Evolutionary conservation across 2,888 invertebrate species (phyloP), one percentile per base, ranked within the genome.

Genomic region (Hydriomena furcata): DNA sequence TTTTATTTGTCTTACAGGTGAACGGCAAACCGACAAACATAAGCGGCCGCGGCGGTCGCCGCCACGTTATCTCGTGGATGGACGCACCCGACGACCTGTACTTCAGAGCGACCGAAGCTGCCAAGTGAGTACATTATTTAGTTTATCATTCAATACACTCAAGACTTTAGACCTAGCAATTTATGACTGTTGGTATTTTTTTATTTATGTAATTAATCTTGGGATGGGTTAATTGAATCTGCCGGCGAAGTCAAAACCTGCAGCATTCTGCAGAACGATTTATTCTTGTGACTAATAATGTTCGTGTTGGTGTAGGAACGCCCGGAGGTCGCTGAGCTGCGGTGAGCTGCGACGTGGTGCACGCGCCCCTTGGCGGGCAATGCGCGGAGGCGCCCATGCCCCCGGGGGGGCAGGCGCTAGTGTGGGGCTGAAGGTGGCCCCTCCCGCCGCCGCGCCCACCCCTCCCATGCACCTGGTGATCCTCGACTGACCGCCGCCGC

Each of bases 61-160:
- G 98, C 76, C 97, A 97, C 89, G 97, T 98, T 70, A 97, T 98
- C 80, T 98, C 97, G 76, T 98, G 98, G 98, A 97, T 98, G 95
- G 98, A 99, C 86, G 98, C 98, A 49, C 98, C 98, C 12, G 98
- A 99, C 81, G 98, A 99, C 91, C 95, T 98, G 61, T 98, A 97
- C 91, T 98, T 98, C 91, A 94, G 96, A 81, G 97, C 97, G 68
- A 97, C 96, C 35, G 96, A 96, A 68, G 92, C 93, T 67, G 96
- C 96, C 88, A 98, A 96, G 98, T 98, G 91, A 92, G 94, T 92
- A 21, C 5, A 36, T 21, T 11, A 6, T 12, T 21, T 28, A 24
- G n/a, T n/a, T 24, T 7, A 24, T 21, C 23, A 7, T 7, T n/a
- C n/a, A n/a, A n/a, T n/a, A n/a, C n/a, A n/a, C n/a, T n/a, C n/a